phyloP scores from a whole-genome alignment of 2,113 vertebrate genomes.

The Microtus richardsoni region DNA sequence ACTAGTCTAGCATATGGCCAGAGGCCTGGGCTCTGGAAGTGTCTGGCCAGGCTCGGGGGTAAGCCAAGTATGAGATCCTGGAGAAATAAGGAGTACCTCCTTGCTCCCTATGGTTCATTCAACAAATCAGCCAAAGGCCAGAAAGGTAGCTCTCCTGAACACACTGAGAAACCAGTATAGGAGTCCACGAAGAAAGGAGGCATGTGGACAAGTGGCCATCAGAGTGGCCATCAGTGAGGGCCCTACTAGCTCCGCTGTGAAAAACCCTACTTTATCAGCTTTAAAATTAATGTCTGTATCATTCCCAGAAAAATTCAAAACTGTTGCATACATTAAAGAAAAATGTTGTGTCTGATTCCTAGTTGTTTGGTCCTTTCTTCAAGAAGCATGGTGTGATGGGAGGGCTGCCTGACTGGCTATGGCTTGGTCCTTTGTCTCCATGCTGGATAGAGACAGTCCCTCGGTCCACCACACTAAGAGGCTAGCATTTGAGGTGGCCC shows the following conservation, averaged over 20 bases:
- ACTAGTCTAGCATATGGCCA: no score
- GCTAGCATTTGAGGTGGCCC: not conserved
- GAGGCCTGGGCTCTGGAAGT: not conserved
- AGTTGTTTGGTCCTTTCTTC: not conserved
- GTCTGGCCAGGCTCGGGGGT: not conserved
- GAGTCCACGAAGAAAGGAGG: no score
- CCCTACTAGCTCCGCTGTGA: no score
- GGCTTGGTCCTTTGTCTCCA: not conserved
- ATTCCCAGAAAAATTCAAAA: not conserved
- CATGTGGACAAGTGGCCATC: not conserved
- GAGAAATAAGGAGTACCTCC: not conserved
- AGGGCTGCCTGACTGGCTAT: no score
- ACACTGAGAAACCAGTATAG: not conserved
- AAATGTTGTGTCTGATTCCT: not conserved
- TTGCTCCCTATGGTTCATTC: not conserved
- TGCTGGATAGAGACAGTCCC: not conserved
- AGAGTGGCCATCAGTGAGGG: no score
- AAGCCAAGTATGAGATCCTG: not conserved
- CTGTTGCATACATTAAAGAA: not conserved
- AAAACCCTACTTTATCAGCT: not conserved
- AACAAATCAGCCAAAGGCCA: not conserved
- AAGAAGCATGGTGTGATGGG: not conserved
- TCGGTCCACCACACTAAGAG: not conserved
- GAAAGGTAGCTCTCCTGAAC: not conserved
- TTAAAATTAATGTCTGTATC: not conserved